phyloP scores from a whole-genome alignment of 2,113 vertebrate genomes.

The Urocolius indicus region DNA sequence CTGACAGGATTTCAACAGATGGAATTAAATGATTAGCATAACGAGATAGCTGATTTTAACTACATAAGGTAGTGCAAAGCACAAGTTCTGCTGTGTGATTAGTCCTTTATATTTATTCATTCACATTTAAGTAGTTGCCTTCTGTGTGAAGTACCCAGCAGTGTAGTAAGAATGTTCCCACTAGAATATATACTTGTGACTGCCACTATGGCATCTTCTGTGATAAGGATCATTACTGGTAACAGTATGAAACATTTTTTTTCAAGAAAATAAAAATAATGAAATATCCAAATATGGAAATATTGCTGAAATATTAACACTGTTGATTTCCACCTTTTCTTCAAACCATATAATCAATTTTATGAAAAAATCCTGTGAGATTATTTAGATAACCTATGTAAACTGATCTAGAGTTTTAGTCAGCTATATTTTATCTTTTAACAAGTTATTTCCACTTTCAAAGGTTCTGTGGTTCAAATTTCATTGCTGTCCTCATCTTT shows the following conservation, averaged over 20 bases:
- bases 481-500: not conserved
- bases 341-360: not conserved
- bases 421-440: not conserved
- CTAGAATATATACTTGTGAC: not conserved
- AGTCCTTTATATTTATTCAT: conserved; percentile 56
- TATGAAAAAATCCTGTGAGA: not conserved
- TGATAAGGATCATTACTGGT: not conserved
- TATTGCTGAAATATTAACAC: not conserved
- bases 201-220: not conserved
- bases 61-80: conserved; percentile 33
- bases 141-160: conserved; percentile 39
- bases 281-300: not conserved
- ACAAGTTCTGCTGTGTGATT: conserved; percentile 61
- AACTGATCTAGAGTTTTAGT: not conserved
- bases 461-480: not conserved
- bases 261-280: not conserved
- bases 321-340: not conserved
- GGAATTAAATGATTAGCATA: conserved; percentile 61
- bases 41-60: conserved; percentile 48
- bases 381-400: not conserved
- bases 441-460: not conserved
- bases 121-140: conserved; percentile 53
- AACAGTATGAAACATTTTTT: not conserved
- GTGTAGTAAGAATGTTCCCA: not conserved
- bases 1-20: conserved; percentile 57